Percentiles rank a stretch among this genome's conserved stretches.
These are phyloP conservation scores for Lissocephala sabroskyi DNA, from an alignment of 2,888 invertebrate genomes.

Conservation along the genomic window DNA sequence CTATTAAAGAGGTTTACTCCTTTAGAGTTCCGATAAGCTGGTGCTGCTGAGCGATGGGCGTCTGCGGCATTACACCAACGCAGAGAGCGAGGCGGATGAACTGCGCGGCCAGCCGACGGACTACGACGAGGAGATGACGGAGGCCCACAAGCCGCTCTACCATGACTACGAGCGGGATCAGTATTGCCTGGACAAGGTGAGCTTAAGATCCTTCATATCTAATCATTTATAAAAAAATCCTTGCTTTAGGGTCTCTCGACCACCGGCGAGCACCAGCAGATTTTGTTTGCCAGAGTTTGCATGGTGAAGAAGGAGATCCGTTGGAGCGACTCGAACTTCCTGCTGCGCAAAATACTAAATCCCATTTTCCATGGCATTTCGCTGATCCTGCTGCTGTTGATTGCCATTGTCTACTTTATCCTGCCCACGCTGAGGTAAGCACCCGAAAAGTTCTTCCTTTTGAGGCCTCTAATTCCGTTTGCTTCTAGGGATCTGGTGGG, in stretches of 20 bases:
- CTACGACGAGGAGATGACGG: conserved; percentile 73
- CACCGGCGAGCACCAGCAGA: conserved; percentile 72
- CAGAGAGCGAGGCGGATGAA: conserved; percentile 70
- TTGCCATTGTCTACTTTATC: conserved; percentile 87
- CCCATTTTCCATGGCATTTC: conserved; percentile 84
- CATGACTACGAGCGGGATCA: conserved; percentile 83
- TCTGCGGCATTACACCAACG: conserved; percentile 81
- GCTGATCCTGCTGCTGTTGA: conserved; percentile 79
- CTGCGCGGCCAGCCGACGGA: conserved; percentile 54
- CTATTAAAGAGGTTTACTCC: conserved; percentile 19
- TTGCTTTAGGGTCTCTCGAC: conserved; percentile 65
- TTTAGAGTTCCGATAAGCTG: conserved; percentile 74
- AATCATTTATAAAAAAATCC: neutral
- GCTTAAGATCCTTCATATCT: neutral
- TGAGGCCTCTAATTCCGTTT: neutral
- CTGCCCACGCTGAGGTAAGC: conserved; percentile 81
- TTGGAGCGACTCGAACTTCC: conserved; percentile 82
- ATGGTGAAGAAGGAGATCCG: conserved; percentile 80
- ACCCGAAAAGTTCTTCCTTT: neutral
- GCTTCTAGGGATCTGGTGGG: conserved; percentile 80
- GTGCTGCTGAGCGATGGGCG: conserved; percentile 80
- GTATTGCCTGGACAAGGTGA: conserved; percentile 87
- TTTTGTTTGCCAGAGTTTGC: conserved; percentile 83
- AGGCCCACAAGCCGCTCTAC: conserved; percentile 74
- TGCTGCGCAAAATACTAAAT: conserved; percentile 83